Conservation (phyloP, 2,113 vertebrate species). For the Pipa parva region DNA sequence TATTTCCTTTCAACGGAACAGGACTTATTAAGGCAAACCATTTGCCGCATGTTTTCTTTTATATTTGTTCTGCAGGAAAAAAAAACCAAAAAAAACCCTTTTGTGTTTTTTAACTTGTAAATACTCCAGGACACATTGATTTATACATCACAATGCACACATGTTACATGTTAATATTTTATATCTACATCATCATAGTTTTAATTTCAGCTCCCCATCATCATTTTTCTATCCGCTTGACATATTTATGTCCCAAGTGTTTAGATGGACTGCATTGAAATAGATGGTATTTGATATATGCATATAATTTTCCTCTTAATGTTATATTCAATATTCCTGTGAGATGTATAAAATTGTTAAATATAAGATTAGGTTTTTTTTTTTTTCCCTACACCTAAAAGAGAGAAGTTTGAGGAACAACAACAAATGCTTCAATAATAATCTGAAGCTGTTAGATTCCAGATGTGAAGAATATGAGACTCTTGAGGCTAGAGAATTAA, state of each 20-base stretch:
- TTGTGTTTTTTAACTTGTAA: slow-evolving; percentile 56
- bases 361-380: not conserved
- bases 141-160: not conserved
- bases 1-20: slow-evolving; percentile 85
- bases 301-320: slow-evolving; percentile 1
- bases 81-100: too few species aligned
- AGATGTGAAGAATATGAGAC: slow-evolving; percentile 33
- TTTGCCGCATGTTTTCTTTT: slow-evolving; percentile 76
- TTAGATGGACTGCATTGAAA: not conserved
- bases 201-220: not conserved
- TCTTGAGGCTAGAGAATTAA: not conserved
- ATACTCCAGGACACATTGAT: slow-evolving; percentile 41
- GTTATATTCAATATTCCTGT: not conserved
- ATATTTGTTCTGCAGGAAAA: slow-evolving; percentile 54
- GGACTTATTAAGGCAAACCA: slow-evolving; percentile 85
- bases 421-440: slow-evolving; percentile 6
- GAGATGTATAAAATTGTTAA: not conserved
- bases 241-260: not conserved
- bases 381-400: slow-evolving; percentile 3
- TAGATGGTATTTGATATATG: not conserved
- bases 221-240: not conserved
- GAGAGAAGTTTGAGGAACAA: slow-evolving; percentile 23
- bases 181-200: slow-evolving; percentile 1
- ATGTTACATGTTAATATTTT: not conserved
- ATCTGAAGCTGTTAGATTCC: slow-evolving; percentile 22